Evolutionary conservation across 2,797 vertebrate species (phyloP), one percentile per base, ranked within the genome.

Genomic region (Chelon auratus): DNA sequence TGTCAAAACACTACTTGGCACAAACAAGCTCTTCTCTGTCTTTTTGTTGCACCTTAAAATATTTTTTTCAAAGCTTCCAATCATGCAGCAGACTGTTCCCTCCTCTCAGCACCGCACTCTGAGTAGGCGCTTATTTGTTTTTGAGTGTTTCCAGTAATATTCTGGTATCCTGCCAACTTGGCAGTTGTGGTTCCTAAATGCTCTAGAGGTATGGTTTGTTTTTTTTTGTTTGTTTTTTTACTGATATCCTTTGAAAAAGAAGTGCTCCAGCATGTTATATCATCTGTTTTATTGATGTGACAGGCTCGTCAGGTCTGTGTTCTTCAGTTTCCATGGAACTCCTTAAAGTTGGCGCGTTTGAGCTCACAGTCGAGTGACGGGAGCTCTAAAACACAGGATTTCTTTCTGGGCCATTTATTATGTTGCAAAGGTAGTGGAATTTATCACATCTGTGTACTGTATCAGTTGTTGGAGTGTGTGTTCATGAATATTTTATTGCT

Each of bases 401-500:
- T 76, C 56, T 84, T 85, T 85, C 71, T 77, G 60, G 81, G 79
- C 60, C 77, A 80, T 72, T 64, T 50, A 39, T 76, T 61, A 55
- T 57, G 72, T 81, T 77, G 62, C 48, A 80, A 61, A 67, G 77
- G 66, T 85, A 80, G 53, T 14, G 45, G 75, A 59, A 75, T 80
- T 77, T 47, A 75, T 85, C 33, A 61, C 52, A 37, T 70, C 52
- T 61, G 64, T 75, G 59, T 76, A 79, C 68, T 73, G 69, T 80
- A 77, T 80, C 62, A 60, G 78, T 79, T 72, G 73, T 79, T 72
- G 42, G 58, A 70, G 63, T 73, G 53, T 72, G 67, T 75, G 70
- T 84, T 84, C 70, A 89, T 92, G 74, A 91, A 92, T 92, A 84
- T 86, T 91, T 87, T 84, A 90, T 87, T 78, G 78, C 87, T 80